phyloP scores from a whole-genome alignment of 2,888 invertebrate species.

The Chalcosyrphus nemorum region DNA sequence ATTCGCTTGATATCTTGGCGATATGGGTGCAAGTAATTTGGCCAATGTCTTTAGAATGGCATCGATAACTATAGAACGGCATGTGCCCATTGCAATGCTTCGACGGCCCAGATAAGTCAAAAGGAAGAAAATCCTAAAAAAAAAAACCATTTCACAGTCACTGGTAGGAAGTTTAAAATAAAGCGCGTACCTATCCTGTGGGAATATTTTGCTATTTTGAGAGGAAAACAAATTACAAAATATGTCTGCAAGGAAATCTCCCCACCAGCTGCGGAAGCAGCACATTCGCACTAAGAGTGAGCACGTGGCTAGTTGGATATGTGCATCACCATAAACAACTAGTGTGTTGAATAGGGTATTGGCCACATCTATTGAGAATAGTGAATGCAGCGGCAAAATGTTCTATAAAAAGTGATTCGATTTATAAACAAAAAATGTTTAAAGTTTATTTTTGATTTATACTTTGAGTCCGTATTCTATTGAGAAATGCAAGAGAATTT shows the following conservation, averaged over 20 bases:
- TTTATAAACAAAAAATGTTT: no score
- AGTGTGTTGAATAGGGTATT: constrained; percentile 88
- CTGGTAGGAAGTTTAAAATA: background rate
- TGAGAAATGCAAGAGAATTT: constrained; percentile 89
- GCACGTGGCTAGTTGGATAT: constrained; percentile 90
- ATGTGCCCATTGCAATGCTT: constrained; percentile 85
- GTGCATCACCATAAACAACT: constrained; percentile 90
- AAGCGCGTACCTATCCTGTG: constrained; percentile 90
- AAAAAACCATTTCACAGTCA: constrained; percentile 14
- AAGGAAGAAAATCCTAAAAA: constrained; percentile 90
- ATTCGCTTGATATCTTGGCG: constrained; percentile 79
- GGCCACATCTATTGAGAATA: constrained; percentile 82
- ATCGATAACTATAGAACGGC: constrained; percentile 85
- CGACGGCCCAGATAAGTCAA: constrained; percentile 93
- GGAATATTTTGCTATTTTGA: constrained; percentile 89
- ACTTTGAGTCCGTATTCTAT: constrained; percentile 84
- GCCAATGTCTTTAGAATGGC: constrained; percentile 85
- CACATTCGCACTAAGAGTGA: constrained; percentile 89
- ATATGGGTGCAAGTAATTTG: constrained; percentile 84
- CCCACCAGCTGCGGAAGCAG: constrained; percentile 93
- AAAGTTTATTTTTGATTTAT: no score
- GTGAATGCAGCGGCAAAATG: constrained; percentile 80
- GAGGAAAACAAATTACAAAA: constrained; percentile 90
- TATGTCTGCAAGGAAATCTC: constrained; percentile 92
- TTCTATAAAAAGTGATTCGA: constrained; percentile 75